Percentiles rank a stretch among this genome's conserved stretches.
phyloP scores from a whole-genome alignment of 2,797 vertebrate species.

The Ciconia nigra region DNA sequence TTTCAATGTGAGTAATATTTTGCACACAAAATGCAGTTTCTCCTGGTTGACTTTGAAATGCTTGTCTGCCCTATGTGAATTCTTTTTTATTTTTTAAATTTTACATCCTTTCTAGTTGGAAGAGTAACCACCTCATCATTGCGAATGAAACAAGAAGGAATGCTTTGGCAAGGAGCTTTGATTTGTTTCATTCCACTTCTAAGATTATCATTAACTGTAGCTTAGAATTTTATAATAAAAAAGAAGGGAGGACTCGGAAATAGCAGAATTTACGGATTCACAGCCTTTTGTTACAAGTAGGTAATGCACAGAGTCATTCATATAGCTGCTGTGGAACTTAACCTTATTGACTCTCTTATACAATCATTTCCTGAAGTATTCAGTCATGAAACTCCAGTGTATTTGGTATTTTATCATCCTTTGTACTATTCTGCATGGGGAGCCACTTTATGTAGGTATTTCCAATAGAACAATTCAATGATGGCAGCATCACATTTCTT shows the following conservation, averaged over 20 bases:
- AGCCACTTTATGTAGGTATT: neutral
- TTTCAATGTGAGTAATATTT: neutral
- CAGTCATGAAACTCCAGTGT: neutral
- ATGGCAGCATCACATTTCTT: neutral
- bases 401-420: neutral
- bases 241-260: neutral
- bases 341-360: neutral
- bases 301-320: neutral
- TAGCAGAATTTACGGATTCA: neutral
- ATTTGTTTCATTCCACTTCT: neutral
- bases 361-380: neutral
- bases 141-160: neutral
- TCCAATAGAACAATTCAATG: neutral
- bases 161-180: neutral
- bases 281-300: neutral
- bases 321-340: neutral
- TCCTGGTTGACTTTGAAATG: neutral
- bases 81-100: neutral
- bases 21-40: neutral
- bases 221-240: neutral
- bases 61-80: neutral
- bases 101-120: neutral
- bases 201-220: neutral
- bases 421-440: neutral
- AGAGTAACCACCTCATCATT: neutral